These are phyloP conservation scores for Platerodrilus igneus DNA, from an alignment of 2,888 invertebrate species.

Conservation along the genomic window DNA sequence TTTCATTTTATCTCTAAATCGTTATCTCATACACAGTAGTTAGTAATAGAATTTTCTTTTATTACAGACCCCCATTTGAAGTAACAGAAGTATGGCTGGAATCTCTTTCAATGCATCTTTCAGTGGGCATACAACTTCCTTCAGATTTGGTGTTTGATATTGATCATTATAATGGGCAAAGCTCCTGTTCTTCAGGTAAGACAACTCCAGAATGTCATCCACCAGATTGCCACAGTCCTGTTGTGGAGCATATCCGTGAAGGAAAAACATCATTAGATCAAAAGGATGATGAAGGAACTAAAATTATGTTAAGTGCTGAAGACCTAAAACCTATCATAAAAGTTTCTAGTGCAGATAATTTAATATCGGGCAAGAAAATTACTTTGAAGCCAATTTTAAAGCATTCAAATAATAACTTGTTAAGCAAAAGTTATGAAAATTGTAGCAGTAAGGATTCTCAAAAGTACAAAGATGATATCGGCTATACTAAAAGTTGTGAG, in stretches of 20 bases:
- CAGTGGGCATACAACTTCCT: conserved; percentile 60
- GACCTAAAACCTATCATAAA: conserved; percentile 35
- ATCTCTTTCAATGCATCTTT: conserved; percentile 68
- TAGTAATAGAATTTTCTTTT: no score
- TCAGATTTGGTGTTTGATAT: conserved; percentile 70
- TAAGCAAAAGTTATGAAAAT: conserved; percentile 31
- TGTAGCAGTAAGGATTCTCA: conserved; percentile 19
- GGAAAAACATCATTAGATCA: conserved; percentile 39
- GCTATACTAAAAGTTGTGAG: conserved; percentile 35
- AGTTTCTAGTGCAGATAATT: conserved; percentile 35
- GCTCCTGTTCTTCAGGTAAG: conserved; percentile 57
- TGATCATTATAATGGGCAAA: conserved; percentile 60
- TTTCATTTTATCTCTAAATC: no score
- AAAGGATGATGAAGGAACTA: conserved; percentile 14
- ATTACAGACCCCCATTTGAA: conserved; percentile 80
- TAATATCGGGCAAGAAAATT: conserved; percentile 22
- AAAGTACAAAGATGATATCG: conserved; percentile 19
- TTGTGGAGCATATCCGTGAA: conserved; percentile 54
- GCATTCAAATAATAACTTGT: conserved; percentile 29
- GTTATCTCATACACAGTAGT: no score
- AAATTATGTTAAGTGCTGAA: conserved; percentile 30
- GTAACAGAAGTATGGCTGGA: conserved; percentile 86
- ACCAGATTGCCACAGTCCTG: conserved; percentile 47
- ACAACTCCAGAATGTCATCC: conserved; percentile 56
- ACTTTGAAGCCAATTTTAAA: conserved; percentile 33